These are phyloP conservation scores for Myrmecophaga tridactyla DNA, from an alignment of 2,113 vertebrate genomes.

Conservation along the genomic window DNA sequence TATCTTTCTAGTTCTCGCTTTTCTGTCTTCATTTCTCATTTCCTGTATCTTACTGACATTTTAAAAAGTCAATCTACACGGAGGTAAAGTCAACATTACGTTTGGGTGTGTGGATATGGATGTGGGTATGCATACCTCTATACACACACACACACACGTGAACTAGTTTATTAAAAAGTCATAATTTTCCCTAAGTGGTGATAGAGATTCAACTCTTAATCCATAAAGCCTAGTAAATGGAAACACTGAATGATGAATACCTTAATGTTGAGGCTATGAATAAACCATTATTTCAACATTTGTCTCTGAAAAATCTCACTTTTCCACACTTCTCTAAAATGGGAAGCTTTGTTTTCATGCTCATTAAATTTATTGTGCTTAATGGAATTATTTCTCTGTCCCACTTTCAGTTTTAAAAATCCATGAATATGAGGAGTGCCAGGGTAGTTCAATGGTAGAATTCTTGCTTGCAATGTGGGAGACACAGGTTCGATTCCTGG, in stretches of 20 bases:
- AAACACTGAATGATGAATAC: not conserved
- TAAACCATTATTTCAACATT: constrained; percentile 24
- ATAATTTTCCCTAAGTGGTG: constrained; percentile 19
- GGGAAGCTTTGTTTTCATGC: not conserved
- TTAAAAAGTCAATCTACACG: constrained; percentile 43
- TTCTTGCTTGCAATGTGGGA: no score
- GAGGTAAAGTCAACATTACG: constrained; percentile 36
- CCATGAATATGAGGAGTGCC: no score
- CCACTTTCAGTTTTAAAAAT: constrained; percentile 34
- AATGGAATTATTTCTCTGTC: not conserved
- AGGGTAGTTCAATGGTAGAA: no score
- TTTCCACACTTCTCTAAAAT: constrained; percentile 14
- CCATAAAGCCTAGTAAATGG: constrained; percentile 1
- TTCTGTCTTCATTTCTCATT: constrained; percentile 68
- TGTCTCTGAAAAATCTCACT: not conserved
- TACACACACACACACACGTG: not conserved
- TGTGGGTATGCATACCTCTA: not conserved
- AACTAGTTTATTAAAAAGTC: constrained; percentile 30
- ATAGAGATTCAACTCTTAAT: not conserved
- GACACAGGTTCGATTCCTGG: no score
- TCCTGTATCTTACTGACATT: constrained; percentile 56
- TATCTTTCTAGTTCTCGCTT: constrained; percentile 51
- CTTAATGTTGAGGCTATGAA: not conserved
- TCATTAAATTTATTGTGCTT: constrained; percentile 25
- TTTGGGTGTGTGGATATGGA: not conserved